Percentiles rank a stretch among this genome's conserved stretches.
These are phyloP conservation scores for Fulmarus glacialis DNA, from an alignment of 2,113 vertebrate species.

Conservation along the genomic window DNA sequence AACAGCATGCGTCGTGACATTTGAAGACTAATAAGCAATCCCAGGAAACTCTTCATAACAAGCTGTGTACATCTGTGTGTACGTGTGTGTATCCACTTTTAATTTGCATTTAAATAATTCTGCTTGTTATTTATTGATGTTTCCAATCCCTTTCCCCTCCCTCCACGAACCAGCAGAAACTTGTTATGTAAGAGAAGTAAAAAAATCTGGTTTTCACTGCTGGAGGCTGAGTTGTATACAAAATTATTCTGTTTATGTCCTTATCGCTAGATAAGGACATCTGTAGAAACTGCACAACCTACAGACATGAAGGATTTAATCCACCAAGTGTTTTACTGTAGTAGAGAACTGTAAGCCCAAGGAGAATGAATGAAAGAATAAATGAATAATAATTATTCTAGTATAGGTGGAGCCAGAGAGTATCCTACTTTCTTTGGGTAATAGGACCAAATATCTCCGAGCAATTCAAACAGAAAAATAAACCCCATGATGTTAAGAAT, in stretches of 20 bases:
- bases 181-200: neutral
- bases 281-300: neutral
- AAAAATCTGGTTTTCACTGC: neutral
- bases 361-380: neutral
- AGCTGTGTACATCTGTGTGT: neutral
- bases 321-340: neutral
- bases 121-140: neutral
- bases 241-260: neutral
- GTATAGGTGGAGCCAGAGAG: neutral
- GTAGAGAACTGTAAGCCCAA: neutral
- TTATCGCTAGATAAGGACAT: neutral
- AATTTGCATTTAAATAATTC: conserved; percentile 19
- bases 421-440: neutral
- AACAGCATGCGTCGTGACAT: neutral
- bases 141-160: neutral
- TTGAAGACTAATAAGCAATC: neutral
- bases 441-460: neutral
- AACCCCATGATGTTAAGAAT: neutral
- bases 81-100: neutral
- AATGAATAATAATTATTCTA: neutral
- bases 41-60: neutral
- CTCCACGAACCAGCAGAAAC: neutral
- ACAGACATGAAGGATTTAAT: neutral
- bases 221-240: neutral
- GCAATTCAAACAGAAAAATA: neutral